Conservation (phyloP, 2,113 vertebrate species). For the Podarcis cretensis region DNA sequence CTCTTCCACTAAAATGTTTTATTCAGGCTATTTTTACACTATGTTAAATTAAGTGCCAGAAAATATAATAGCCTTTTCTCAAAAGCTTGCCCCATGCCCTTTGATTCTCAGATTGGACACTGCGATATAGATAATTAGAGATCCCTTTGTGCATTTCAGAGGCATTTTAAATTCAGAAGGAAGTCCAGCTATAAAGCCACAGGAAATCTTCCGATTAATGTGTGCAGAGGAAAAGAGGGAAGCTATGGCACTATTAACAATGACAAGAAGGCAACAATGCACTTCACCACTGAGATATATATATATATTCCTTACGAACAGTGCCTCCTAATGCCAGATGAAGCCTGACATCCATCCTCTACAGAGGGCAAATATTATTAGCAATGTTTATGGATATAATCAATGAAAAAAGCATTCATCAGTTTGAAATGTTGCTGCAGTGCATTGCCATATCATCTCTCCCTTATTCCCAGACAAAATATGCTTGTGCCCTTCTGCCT, state of each 20-base stretch:
- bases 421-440: too few relatives aligned
- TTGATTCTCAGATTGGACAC: background rate
- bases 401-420: background rate
- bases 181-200: background rate
- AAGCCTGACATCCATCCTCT: background rate
- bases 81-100: background rate
- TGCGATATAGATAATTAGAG: background rate
- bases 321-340: background rate
- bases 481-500: background rate
- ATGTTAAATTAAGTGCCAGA: constrained; percentile 3
- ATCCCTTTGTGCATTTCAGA: background rate
- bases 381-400: background rate
- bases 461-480: background rate
- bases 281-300: background rate
- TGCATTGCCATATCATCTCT: background rate
- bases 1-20: background rate
- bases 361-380: background rate
- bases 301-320: background rate
- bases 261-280: too few relatives aligned
- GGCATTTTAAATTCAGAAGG: background rate
- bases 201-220: background rate
- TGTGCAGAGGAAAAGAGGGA: background rate
- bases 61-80: background rate
- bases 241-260: background rate
- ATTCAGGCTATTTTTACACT: background rate